Evolutionary conservation across 2,797 vertebrate species (phyloP).

Genomic region (Gadopsis marmoratus): DNA sequence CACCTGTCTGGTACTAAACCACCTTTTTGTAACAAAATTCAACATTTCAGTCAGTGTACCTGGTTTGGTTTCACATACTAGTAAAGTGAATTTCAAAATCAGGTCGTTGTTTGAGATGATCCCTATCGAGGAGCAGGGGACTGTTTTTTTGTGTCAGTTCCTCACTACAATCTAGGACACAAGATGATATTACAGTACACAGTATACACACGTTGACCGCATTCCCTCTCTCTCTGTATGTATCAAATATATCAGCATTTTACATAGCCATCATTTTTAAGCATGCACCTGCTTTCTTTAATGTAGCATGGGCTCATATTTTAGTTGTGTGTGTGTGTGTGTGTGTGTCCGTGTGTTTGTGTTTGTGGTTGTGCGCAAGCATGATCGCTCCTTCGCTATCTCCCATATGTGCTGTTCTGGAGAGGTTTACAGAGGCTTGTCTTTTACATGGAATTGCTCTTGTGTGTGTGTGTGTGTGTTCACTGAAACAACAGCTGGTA

Average conservation of each 20-base stretch:
- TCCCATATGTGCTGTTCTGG: constrained; percentile 65
- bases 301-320: neutral
- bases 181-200: constrained; percentile 19
- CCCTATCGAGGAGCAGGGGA: neutral
- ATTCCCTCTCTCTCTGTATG: neutral
- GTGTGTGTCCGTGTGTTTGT: neutral
- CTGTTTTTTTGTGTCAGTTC: neutral
- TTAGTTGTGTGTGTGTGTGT: constrained; percentile 3
- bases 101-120: neutral
- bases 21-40: neutral
- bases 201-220: neutral
- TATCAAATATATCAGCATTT: neutral
- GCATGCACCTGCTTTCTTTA: neutral
- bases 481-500: constrained; percentile 78
- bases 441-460: constrained; percentile 48
- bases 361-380: constrained; percentile 15
- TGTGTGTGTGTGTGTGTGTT: constrained; percentile 52
- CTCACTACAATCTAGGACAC: constrained; percentile 13
- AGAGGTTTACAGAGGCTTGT: constrained; percentile 39
- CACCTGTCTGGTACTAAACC: neutral
- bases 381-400: constrained; percentile 30
- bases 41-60: neutral
- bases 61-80: neutral
- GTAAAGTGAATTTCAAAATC: neutral
- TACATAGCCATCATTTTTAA: neutral